Base-by-base conservation (phyloP, 2,113 vertebrate genomes). In the Clinocottus analis region DNA sequence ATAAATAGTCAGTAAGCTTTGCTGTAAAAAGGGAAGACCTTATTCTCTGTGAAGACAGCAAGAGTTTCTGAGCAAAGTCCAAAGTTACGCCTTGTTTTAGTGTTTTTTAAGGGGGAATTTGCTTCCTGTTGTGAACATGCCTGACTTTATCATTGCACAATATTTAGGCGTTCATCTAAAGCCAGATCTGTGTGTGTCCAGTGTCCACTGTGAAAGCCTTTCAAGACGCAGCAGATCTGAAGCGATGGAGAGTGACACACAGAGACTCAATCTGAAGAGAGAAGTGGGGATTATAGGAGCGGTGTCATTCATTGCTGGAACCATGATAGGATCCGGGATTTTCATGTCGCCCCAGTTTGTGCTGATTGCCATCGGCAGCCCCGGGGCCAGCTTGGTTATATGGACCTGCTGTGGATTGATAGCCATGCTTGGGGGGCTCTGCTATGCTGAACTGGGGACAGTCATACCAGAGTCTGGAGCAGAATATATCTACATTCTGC, bases 371-470 rank as follows among this genome's bases (percentile, higher is more conserved):
- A 92, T 94, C 41, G 96, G 96, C 19, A 97, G 95, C 66, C 95
- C 96, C 0, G 95, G 94, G 11, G 95, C 95, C 76, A 96, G 95
- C 80, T 92, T 97, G 3, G 4, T 95, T 5, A 89, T 97, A 21
- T 97, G 97, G 97, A 87, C 93, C 23, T 84, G 70, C 0, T 95
- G 96, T 68, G 96, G 97, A 0, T 1, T 97, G 55, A 61, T 97
- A 83, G 87, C 93, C 72, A 91, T 83, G 85, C 77, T 97, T 31
- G 96, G 94, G 17, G 94, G 96, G 1, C 91, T 97, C 76, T 96
- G 95, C 1, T 97, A 96, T 0, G 95, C 95, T 47, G 96, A 97
- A 76, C 92, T 98, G 68, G 96, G 96, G 33, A 96, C 96, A 1
- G 70, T 96, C 65, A 95, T 98, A 58, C 93, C 94, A 35, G 93